Percentiles rank a stretch among this genome's conserved stretches.
Evolutionary conservation across 1,140 invertebrate species (phyloP).

Genomic region (Drosophila trapezifrons): DNA sequence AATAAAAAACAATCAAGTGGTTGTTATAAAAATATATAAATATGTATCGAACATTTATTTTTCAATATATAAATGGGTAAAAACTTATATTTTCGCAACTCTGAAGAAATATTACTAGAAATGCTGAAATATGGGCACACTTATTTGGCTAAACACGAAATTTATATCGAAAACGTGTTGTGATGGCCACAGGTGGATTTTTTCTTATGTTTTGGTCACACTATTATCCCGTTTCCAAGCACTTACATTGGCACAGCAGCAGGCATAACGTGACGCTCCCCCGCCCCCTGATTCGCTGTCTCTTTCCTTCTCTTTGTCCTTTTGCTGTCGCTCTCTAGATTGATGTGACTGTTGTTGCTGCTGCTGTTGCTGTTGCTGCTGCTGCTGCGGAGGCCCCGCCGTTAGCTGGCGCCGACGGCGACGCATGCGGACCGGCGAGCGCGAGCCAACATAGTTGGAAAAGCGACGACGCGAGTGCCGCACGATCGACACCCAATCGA

Average conservation of each 20-base stretch:
- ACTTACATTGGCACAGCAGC: slow-evolving; percentile 81
- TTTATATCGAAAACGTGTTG: no score
- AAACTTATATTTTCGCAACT: background rate
- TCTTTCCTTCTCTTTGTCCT: slow-evolving; percentile 40
- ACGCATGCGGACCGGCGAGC: slow-evolving; percentile 87
- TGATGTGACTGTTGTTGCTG: slow-evolving; percentile 49
- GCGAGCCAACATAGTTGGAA: slow-evolving; percentile 89
- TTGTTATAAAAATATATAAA: background rate
- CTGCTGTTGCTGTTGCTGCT: slow-evolving; percentile 40
- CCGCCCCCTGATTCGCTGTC: slow-evolving; percentile 29
- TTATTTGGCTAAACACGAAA: background rate
- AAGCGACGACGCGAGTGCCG: slow-evolving; percentile 89
- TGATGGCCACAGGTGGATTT: no score
- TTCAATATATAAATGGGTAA: background rate
- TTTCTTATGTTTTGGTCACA: background rate
- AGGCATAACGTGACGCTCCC: slow-evolving; percentile 56
- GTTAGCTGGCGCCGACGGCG: slow-evolving; percentile 85
- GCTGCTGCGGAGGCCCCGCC: slow-evolving; percentile 60
- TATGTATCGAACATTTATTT: background rate
- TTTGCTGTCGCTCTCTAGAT: slow-evolving; percentile 54
- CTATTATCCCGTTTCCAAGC: background rate
- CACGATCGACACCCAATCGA: slow-evolving; percentile 92
- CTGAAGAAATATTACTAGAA: no score
- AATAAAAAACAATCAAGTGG: background rate
- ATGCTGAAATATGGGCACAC: no score